A percentile compares a stretch with the other conserved stretches of the same genome.
These are phyloP conservation scores for Delichon dasypus DNA, from an alignment of 2,797 vertebrate genomes.

Conservation along the genomic window DNA sequence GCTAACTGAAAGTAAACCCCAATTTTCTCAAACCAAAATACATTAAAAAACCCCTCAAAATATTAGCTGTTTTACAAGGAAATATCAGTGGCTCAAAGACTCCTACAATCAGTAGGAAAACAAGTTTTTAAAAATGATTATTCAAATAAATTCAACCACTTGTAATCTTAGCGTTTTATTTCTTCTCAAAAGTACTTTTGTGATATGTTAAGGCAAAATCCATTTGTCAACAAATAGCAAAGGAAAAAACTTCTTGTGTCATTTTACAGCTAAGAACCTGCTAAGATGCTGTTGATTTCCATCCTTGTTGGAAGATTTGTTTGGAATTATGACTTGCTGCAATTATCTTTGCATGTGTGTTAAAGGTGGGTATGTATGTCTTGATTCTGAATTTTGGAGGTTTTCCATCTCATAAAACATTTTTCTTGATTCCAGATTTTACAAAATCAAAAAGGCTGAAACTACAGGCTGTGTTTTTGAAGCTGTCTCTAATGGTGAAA, in stretches of 20 bases:
- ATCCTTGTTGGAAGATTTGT: not conserved
- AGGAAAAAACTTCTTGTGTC: not conserved
- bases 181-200: not conserved
- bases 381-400: not conserved
- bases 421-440: not conserved
- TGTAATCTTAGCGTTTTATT: not conserved
- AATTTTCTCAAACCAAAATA: not conserved
- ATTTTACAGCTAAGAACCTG: not conserved
- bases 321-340: not conserved
- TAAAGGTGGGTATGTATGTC: not conserved
- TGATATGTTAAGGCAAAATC: not conserved
- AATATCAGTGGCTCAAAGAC: not conserved
- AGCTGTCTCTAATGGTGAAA: not conserved
- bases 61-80: not conserved
- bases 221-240: not conserved
- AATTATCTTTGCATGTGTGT: not conserved
- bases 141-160: not conserved
- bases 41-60: not conserved
- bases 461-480: not conserved
- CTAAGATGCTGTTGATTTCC: not conserved
- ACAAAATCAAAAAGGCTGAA: not conserved
- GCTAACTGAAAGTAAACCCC: not conserved
- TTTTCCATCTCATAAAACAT: not conserved
- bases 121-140: not conserved
- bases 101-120: not conserved